Base-by-base conservation (phyloP, 2,888 invertebrate genomes). In the Drosophila leonis region DNA sequence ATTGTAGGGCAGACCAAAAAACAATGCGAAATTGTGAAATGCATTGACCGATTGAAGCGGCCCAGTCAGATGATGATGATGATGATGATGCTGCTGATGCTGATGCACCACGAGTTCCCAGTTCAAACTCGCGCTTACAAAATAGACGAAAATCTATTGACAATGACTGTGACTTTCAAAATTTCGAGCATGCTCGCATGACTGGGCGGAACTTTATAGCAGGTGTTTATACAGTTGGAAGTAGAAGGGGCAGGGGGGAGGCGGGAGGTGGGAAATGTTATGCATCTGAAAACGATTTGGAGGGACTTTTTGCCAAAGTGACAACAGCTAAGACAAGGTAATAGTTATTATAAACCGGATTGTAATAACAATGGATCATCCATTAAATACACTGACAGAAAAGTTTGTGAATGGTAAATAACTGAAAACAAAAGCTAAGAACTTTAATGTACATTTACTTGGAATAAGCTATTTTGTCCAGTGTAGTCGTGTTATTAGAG, bases 1-100 rank as follows among this genome's bases (percentile, higher is more conserved):
- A 67, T 49, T 37, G 1, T 42, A 65, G 60, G 10, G 57, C 27
- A 54, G 55, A 39, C 37, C 1, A 5, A 35, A 59, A 52, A 44
- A 20, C 18, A 66, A n/a, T 27, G 44, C 67, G 15, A 51, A 66
- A 78, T 84, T 85, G 74, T 88, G 88, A 85, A 84, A 84, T 65
- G 44, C 60, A 60, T 27, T 42, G 67, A 44, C 35, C 57, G 44
- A 13, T 48, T 18, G 15, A 29, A 51, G 10, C 35, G 24, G 29
- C 39, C 52, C 27, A 41, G 35, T 33, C 63, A 6, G 33, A 51
- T 29, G 13, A 39, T 12, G 29, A 37, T 37, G 20, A 55, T 27
- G 18, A 35, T 27, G 44, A 44, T 33, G 65, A 59, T 60, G 44
- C 61, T 70, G 31, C 39, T 20, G 13, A 20, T 31, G 33, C 6